Evolutionary conservation across 2,888 invertebrate genomes (phyloP).

Genomic region (Stomorhina lunata): DNA sequence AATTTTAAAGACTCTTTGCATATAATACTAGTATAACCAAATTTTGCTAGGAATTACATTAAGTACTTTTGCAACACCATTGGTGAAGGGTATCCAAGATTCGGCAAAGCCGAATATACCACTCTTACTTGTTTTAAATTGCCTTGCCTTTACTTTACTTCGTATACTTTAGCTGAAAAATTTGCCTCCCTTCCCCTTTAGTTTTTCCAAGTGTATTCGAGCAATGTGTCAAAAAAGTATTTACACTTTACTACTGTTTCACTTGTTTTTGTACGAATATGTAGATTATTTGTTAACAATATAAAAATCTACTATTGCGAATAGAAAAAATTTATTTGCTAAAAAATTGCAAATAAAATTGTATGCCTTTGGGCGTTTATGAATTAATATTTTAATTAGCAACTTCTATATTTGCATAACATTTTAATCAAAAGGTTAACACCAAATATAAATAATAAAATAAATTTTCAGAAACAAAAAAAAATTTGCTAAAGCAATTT

Average conservation of each 20-base stretch:
- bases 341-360: too few species aligned
- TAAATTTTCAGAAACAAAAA: background rate
- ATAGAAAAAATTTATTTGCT: background rate
- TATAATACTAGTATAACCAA: too few species aligned
- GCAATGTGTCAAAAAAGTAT: background rate
- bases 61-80: too few species aligned
- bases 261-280: conserved; percentile 23
- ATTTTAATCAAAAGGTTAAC: conserved; percentile 58
- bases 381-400: conserved; percentile 61
- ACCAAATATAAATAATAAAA: conserved; percentile 7
- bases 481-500: background rate
- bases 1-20: too few species aligned
- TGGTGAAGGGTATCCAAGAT: too few species aligned
- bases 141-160: too few species aligned
- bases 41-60: too few species aligned
- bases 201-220: background rate
- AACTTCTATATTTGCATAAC: conserved; percentile 51
- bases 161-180: too few species aligned
- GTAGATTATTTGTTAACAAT: background rate
- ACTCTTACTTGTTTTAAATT: too few species aligned
- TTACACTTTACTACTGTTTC: conserved; percentile 41
- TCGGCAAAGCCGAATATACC: too few species aligned
- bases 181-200: background rate
- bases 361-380: conserved; percentile 44
- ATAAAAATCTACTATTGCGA: too few species aligned